Evolutionary conservation across 1,140 invertebrate genomes (phyloP), one percentile per base, ranked within the genome.

Genomic region (Lordiphosa collinella): DNA sequence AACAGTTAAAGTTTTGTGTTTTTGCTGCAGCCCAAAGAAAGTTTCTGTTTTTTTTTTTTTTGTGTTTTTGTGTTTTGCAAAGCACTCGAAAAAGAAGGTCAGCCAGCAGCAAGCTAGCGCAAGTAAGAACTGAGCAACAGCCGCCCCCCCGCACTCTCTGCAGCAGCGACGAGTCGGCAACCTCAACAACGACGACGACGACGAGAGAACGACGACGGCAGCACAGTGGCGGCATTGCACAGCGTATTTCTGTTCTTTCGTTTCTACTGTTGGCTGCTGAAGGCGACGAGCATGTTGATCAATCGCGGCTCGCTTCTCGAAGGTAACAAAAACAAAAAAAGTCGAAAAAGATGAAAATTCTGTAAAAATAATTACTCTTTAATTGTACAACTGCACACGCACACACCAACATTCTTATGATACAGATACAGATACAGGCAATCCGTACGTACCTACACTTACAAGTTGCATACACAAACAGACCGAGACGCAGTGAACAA

Each of bases 211-310:
- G 29, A 47, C 32, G 40, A 40, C 37, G 58, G 18, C 44, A 56
- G 16, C 51, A 53, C 53, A 48, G 55, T 60, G 64, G 79, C 76
- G 66, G 53, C 69, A 47, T 38, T 76, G 73, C 71, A 73, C 14
- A 71, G 76, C 35, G 66, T 67, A 29, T 80, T 80, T 59, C 51
- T 80, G 54, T 74, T 80, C 46, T 62, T 79, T 66, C 65, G 65
- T 41, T 74, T 80, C 38, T 70, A 71, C 70, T 76, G 57, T 48
- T 76, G 73, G 72, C 51, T 78, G 50, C 53, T 67, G 53, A 76
- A 71, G 50, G 51, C 62, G 50, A 63, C 65, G 44, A 82, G 66
- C 66, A 80, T 80, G 76, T 82, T 82, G 76, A 75, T 80, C 57
- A 80, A 80, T 22, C 78, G 71, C 58, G 78, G 76, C 9, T 80